Conservation (phyloP, 2,113 vertebrate genomes). For the Dasyurus viverrinus region DNA sequence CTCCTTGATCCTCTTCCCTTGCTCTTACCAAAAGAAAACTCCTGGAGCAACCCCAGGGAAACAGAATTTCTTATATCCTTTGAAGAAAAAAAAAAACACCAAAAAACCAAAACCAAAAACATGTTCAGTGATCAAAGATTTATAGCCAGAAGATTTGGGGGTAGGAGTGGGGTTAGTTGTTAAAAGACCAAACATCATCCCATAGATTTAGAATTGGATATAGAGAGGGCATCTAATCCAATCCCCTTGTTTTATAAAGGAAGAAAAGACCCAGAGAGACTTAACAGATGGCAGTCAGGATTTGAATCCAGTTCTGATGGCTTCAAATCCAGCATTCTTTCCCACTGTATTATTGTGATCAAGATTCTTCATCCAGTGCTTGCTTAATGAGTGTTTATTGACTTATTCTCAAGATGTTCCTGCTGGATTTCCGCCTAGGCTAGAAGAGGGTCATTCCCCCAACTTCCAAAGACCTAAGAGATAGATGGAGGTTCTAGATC, state of each 20-base stretch:
- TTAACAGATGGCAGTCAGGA: background rate
- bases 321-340: background rate
- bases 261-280: background rate
- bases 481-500: background rate
- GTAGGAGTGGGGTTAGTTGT: background rate
- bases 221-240: background rate
- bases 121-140: background rate
- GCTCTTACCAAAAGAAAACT: background rate
- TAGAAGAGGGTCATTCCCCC: background rate
- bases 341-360: background rate
- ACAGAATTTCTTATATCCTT: background rate
- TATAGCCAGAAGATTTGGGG: background rate
- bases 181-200: background rate
- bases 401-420: slow-evolving; percentile 1
- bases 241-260: background rate
- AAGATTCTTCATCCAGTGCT: background rate
- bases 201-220: background rate
- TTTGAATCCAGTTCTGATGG: background rate
- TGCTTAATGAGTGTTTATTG: background rate
- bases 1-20: background rate
- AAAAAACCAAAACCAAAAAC: background rate
- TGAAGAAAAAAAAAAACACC: background rate
- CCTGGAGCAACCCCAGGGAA: background rate
- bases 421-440: background rate
- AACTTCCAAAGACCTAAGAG: background rate